Evolutionary conservation across 2,797 vertebrate genomes (phyloP), one percentile per base, ranked within the genome.

Genomic region (Ctenopoma kingsleyae): DNA sequence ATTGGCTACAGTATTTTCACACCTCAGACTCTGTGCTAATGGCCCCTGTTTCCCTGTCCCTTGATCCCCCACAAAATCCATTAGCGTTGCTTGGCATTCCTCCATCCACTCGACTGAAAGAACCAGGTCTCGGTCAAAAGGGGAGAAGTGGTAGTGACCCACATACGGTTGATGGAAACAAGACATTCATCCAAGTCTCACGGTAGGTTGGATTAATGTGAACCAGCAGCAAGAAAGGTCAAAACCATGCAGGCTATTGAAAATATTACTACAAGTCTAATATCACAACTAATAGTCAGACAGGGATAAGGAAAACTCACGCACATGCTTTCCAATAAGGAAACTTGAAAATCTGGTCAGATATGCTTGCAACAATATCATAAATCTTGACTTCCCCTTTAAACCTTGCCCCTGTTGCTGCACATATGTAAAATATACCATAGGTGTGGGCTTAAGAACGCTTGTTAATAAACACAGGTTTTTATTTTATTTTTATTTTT

Each of bases 21-120:
- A 92, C 91, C 80, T 92, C 68, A 43, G 73, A 72, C 82, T 80
- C 76, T 5, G 65, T 66, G 83, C 85, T 92, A 92, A 93, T 92
- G 87, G 91, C 67, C 82, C 30, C 72, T 81, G 85, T 88, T 87
- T 86, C 73, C 38, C 75, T 79, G 91, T 91, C 82, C 81, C 85
- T 77, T 84, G 85, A 91, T 87, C 72, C 84, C 76, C 77, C 67
- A 80, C 59, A 68, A 91, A 89, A 88, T 85, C 86, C 90, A 93
- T 92, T 91, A 90, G 85, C 48, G 80, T 51, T 51, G 61, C 62
- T 68, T 73, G 78, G 74, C 80, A 78, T 84, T 80, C 69, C 68
- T 78, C 73, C 75, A 7, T 71, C 62, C 55, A 83, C 78, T 86
- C 66, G 69, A 69, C 74, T 77, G 68, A 67, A 52, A 61, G 63